Base-by-base conservation (phyloP, 2,797 vertebrate species). In the Gymnothorax javanicus region DNA sequence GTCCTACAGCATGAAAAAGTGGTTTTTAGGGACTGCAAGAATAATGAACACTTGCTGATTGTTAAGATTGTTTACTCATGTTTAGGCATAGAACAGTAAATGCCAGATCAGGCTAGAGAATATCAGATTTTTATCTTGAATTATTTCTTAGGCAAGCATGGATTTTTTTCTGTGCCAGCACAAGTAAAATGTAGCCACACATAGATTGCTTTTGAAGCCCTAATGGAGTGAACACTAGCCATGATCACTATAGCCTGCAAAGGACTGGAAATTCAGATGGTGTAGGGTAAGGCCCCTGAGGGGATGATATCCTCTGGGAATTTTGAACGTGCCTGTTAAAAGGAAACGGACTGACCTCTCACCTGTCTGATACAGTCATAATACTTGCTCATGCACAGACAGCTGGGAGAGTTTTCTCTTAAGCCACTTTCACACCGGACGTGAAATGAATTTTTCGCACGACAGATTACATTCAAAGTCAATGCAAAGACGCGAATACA, bases 271-370 rank as follows among this genome's bases (percentile, higher is more conserved):
- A 75, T 75, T 52, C 13, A n/a, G 4, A 20, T 7, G 33, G 73
- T 4, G 15, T 11, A 77, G 73, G 23, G 87, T 89, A 89, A 75
- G 56, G 77, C 82, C 11, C 85, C 89, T 89, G 90, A 91, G 90
- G 67, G 60, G 88, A 85, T 93, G 86, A 90, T 89, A 88, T 90
- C 69, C 58, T 25, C 23, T 82, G 86, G 82, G 90, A 89, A 93
- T 93, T 92, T 91, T 62, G 52, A 90, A 84, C 82, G 86, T 87
- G 86, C 81, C 87, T 89, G 89, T 88, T 91, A 91, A 95, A 92
- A 69, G 81, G 92, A 93, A 89, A 89, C 89, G n/a, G 7, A 90
- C 88, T 90, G 89, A 93, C 90, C 91, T 93, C 90, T 92, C 89
- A 92, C 87, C 93, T 88, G 69, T 7, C 59, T 86, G 88, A 89